phyloP scores from a whole-genome alignment of 2,888 invertebrate species.

The Danaus chrysippus region DNA sequence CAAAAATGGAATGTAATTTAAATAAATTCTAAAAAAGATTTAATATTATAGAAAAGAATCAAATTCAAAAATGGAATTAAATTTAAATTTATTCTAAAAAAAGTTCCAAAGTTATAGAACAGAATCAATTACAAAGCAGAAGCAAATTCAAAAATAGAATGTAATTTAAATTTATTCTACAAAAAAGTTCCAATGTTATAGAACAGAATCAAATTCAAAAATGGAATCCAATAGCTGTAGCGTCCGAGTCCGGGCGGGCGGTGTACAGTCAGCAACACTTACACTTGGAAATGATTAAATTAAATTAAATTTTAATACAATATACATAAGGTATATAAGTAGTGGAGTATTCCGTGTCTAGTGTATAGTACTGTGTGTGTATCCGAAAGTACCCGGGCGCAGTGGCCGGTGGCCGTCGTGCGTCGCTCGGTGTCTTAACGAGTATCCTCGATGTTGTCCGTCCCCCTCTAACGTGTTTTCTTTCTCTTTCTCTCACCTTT shows the following conservation, averaged over 20 bases:
- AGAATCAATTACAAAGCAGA: too few species aligned
- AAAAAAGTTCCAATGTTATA: background rate
- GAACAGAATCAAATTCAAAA: slow-evolving; percentile 2
- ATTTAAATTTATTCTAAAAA: too few species aligned
- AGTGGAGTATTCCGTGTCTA: background rate
- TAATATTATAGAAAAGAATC: too few species aligned
- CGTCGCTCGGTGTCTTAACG: slow-evolving; percentile 73
- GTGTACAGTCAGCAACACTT: slow-evolving; percentile 10
- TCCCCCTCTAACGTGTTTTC: slow-evolving; percentile 65
- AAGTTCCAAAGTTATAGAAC: too few species aligned
- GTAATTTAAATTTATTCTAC: background rate
- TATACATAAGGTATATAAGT: too few species aligned
- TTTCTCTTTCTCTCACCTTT: slow-evolving; percentile 70
- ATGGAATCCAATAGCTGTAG: slow-evolving; percentile 2
- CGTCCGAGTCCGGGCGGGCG: slow-evolving; percentile 12
- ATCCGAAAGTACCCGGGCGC: slow-evolving; percentile 58
- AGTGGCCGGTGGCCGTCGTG: slow-evolving; percentile 53
- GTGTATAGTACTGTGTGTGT: background rate
- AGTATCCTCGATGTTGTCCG: slow-evolving; percentile 68
- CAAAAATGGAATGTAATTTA: too few species aligned
- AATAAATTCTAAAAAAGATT: too few species aligned
- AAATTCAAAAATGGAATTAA: too few species aligned
- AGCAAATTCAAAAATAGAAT: too few species aligned
- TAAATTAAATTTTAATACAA: too few species aligned
- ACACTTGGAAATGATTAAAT: background rate